phyloP scores from a whole-genome alignment of 2,888 invertebrate genomes.

The Onchidella celtica region DNA sequence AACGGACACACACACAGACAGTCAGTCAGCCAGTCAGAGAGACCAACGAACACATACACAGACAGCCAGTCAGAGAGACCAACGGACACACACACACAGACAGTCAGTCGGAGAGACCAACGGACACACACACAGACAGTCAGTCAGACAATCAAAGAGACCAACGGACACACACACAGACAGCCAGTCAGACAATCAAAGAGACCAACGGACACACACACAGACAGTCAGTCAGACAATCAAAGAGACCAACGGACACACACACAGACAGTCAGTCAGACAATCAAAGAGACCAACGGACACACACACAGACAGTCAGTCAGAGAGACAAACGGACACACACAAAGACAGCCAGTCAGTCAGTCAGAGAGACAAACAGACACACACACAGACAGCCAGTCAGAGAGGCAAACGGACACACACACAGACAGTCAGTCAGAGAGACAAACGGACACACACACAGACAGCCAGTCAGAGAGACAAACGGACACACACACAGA shows the following conservation, averaged over 20 bases:
- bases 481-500: background rate
- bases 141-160: background rate
- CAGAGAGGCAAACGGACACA: too few relatives aligned
- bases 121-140: background rate
- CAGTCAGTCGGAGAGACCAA: background rate
- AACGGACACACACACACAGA: background rate
- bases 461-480: background rate
- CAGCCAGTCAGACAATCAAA: background rate
- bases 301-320: background rate
- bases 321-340: background rate
- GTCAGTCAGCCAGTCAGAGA: background rate
- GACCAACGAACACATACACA: background rate
- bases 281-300: too few relatives aligned
- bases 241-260: background rate
- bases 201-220: background rate
- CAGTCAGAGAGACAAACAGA: background rate
- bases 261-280: background rate
- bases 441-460: background rate
- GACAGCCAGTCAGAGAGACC: too few relatives aligned
- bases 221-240: background rate
- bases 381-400: background rate
- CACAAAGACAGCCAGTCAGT: background rate
- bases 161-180: background rate
- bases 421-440: background rate
- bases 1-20: background rate